A percentile compares a stretch with the other conserved stretches of the same genome.
phyloP scores from a whole-genome alignment of 1,140 invertebrate species.

The Ceratosolen fusciceps region DNA sequence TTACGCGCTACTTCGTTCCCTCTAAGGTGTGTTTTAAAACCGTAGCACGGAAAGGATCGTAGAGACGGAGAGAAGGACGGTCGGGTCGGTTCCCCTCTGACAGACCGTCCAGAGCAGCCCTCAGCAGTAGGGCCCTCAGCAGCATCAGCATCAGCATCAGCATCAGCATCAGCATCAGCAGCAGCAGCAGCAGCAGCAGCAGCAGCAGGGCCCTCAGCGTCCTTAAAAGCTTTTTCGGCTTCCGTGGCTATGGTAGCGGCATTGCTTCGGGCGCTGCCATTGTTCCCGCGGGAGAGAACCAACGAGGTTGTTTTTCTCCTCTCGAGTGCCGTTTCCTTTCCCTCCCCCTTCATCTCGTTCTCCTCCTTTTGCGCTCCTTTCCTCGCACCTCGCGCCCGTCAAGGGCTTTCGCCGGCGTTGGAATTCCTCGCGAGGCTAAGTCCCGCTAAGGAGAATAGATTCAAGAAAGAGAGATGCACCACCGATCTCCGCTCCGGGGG shows the following conservation, averaged over 20 bases:
- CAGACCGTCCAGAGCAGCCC: no score
- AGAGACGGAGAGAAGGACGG: neutral
- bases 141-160: no score
- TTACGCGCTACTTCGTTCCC: neutral
- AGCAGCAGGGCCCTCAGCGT: no score
- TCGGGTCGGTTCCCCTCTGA: no score
- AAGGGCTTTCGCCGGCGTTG: constrained; percentile 9
- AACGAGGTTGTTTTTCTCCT: constrained; percentile 43
- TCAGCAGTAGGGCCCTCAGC: neutral
- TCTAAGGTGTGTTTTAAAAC: constrained; percentile 19
- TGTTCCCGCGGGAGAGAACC: constrained; percentile 43
- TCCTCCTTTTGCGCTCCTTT: neutral
- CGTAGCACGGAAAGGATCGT: constrained; percentile 18
- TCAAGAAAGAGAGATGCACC: neutral
- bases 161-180: no score
- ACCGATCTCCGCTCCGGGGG: neutral
- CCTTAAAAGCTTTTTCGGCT: constrained; percentile 48
- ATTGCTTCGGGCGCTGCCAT: constrained; percentile 8
- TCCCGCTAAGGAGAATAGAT: constrained; percentile 11
- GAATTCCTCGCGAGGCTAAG: constrained; percentile 5
- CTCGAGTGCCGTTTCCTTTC: neutral
- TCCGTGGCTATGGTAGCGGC: constrained; percentile 22
- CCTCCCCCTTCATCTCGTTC: neutral
- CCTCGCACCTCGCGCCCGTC: constrained; percentile 4
- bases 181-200: no score